A percentile compares a stretch with the other conserved stretches of the same genome.
Conservation (phyloP, 2,113 vertebrate species). For the Rafetus swinhoei region DNA sequence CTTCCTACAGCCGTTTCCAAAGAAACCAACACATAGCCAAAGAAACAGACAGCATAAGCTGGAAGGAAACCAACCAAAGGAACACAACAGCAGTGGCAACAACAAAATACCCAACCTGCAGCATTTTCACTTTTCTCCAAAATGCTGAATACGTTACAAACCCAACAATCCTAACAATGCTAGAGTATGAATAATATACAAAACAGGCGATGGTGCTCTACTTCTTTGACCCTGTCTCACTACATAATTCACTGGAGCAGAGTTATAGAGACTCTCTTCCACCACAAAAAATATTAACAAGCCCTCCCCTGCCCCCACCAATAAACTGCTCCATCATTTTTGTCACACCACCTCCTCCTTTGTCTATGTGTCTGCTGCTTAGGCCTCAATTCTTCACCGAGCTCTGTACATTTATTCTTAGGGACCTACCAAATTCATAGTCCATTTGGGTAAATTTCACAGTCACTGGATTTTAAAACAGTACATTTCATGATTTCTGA, state of each 20-base stretch:
- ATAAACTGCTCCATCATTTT: not conserved
- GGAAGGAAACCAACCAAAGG: constrained; percentile 59
- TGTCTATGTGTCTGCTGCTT: constrained; percentile 57
- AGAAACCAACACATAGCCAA: constrained; percentile 56
- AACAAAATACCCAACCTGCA: constrained; percentile 34
- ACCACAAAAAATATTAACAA: not conserved
- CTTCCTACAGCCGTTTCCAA: constrained; percentile 65
- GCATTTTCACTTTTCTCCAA: constrained; percentile 16
- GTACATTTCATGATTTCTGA: no score
- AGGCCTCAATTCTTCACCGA: constrained; percentile 3
- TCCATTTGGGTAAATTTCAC: no score
- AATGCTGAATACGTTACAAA: not conserved
- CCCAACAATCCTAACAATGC: not conserved
- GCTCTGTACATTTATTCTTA: not conserved
- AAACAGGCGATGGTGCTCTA: not conserved
- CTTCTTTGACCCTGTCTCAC: not conserved
- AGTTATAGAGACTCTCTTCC: constrained; percentile 7
- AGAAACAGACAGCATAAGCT: constrained; percentile 64
- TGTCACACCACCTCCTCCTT: constrained; percentile 65
- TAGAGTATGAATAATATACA: not conserved
- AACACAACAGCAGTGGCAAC: constrained; percentile 52
- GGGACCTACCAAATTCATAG: no score
- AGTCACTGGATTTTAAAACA: no score
- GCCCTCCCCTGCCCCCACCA: not conserved
- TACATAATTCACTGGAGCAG: not conserved